A percentile compares a stretch with the other conserved stretches of the same genome.
These are phyloP conservation scores for Chloroclystis v-ata DNA, from an alignment of 2,888 invertebrate species.

Conservation along the genomic window DNA sequence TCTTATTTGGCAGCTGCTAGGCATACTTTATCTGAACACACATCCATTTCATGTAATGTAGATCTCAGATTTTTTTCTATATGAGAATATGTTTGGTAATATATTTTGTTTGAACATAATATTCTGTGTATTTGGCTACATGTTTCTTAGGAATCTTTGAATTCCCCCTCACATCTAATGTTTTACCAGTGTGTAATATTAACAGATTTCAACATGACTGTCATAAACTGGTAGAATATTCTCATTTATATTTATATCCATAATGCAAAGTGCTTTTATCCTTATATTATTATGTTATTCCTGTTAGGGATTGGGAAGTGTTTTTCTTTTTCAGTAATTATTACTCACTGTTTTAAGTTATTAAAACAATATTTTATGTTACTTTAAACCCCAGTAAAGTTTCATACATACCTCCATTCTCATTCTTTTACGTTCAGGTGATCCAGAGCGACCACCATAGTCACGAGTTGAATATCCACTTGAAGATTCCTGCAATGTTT, in stretches of 20 bases:
- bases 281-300: constrained; percentile 3
- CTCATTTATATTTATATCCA: constrained; percentile 11
- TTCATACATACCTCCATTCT: constrained; percentile 77
- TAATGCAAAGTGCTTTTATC: constrained; percentile 4
- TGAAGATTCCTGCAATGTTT: constrained; percentile 57
- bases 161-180: constrained; percentile 8
- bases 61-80: constrained; percentile 3
- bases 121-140: constrained; percentile 4
- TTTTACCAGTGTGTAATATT: constrained; percentile 8
- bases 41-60: constrained; percentile 12
- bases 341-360: no score
- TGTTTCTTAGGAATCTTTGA: constrained; percentile 2
- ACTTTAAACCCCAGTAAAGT: constrained; percentile 5
- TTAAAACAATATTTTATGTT: no score
- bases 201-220: constrained; percentile 10
- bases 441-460: constrained; percentile 76
- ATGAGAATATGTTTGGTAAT: no score
- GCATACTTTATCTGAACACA: constrained; percentile 9
- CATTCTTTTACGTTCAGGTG: constrained; percentile 81
- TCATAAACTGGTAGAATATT: background rate
- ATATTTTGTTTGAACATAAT: constrained; percentile 6
- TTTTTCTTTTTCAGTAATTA: constrained; percentile 3
- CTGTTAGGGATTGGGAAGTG: constrained; percentile 4
- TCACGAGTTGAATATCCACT: constrained; percentile 74
- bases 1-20: constrained; percentile 8